Evolutionary conservation across 2,888 invertebrate species (phyloP).

Genomic region (Caenorhabditis sp.): DNA sequence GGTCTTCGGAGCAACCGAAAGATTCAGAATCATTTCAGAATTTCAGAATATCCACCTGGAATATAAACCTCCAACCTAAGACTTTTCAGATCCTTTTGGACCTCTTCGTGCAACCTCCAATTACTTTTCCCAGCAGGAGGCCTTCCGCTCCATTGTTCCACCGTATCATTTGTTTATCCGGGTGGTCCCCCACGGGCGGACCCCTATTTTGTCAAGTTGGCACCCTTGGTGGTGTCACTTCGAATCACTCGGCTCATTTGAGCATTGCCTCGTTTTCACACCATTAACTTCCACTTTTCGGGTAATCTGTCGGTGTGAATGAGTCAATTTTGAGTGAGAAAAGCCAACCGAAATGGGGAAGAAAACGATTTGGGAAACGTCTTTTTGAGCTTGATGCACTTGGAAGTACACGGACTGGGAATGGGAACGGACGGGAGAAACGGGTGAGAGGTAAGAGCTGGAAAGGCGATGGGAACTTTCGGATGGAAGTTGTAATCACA

Average conservation of each 20-base stretch:
- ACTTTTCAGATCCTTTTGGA: too few relatives aligned
- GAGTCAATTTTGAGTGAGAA: constrained; percentile 3
- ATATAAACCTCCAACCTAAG: too few relatives aligned
- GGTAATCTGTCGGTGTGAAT: constrained; percentile 51
- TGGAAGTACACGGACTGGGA: background rate
- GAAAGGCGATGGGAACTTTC: background rate
- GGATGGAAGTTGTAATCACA: too few relatives aligned
- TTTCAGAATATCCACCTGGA: too few relatives aligned
- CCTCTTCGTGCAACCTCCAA: background rate
- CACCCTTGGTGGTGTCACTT: constrained; percentile 13
- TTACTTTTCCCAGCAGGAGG: background rate
- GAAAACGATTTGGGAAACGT: too few relatives aligned
- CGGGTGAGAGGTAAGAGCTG: background rate
- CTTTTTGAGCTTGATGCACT: constrained; percentile 15
- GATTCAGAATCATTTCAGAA: background rate
- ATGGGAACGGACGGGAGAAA: background rate
- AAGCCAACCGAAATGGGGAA: background rate
- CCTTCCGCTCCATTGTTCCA: background rate
- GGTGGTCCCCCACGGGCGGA: background rate
- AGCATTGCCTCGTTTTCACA: constrained; percentile 26
- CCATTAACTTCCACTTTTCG: constrained; percentile 34
- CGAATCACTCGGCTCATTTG: constrained; percentile 24
- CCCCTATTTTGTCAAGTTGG: background rate
- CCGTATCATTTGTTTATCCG: background rate
- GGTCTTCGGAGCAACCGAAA: too few relatives aligned